These are phyloP conservation scores for Lagodon rhomboides DNA, from an alignment of 2,797 vertebrate species.

Conservation along the genomic window DNA sequence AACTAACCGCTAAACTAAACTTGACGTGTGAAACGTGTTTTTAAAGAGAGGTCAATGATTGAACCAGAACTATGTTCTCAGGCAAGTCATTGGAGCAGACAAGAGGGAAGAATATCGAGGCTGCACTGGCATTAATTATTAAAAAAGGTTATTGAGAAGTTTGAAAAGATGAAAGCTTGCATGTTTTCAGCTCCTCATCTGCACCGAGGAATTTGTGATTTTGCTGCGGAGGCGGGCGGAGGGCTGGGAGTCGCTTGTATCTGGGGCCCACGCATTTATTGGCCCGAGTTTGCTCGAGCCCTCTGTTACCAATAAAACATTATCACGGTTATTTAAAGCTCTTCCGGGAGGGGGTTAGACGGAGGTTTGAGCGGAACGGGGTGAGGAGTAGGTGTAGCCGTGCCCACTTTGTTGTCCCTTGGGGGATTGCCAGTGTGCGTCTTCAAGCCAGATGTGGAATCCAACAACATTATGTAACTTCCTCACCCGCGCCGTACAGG, in stretches of 20 bases:
- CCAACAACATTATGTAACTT: constrained; percentile 79
- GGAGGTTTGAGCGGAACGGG: constrained; percentile 1
- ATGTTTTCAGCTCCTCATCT: constrained; percentile 61
- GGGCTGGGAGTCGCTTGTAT: constrained; percentile 38
- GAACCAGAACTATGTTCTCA: constrained; percentile 51
- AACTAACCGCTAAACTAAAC: neutral
- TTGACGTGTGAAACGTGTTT: constrained; percentile 1
- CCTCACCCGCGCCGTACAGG: constrained; percentile 52
- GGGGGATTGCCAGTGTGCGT: constrained; percentile 55
- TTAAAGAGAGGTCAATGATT: constrained; percentile 39
- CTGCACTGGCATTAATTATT: constrained; percentile 27
- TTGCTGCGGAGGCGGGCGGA: constrained; percentile 21
- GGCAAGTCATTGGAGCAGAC: constrained; percentile 19
- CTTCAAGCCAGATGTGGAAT: constrained; percentile 82
- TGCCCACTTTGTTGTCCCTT: constrained; percentile 71
- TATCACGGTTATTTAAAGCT: constrained; percentile 78
- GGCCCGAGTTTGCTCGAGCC: constrained; percentile 46
- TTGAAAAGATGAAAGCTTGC: constrained; percentile 49
- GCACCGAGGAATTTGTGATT: constrained; percentile 56
- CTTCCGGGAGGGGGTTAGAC: constrained; percentile 51
- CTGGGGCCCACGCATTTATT: constrained; percentile 51
- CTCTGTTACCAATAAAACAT: constrained; percentile 78
- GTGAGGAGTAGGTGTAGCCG: constrained; percentile 44
- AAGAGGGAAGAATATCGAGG: constrained; percentile 36
- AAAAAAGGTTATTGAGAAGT: constrained; percentile 20